These are phyloP conservation scores for Lochmaea crataegi DNA, from an alignment of 2,888 invertebrate genomes.

Conservation along the genomic window DNA sequence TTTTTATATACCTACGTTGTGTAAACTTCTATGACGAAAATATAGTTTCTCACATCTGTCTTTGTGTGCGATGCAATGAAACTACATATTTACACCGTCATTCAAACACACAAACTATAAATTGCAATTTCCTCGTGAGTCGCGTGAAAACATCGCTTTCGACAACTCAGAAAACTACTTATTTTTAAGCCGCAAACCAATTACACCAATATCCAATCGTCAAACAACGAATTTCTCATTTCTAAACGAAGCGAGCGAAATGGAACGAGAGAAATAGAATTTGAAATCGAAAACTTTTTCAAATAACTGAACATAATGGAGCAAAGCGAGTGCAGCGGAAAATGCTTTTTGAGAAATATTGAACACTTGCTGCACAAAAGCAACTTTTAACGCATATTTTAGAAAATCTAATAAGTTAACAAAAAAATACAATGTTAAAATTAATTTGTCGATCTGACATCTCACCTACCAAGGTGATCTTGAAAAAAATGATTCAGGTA, in stretches of 20 bases:
- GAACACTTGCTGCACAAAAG: background rate
- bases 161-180: slow-evolving; percentile 16
- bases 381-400: background rate
- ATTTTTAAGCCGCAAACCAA: slow-evolving; percentile 14
- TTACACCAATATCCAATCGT: slow-evolving; percentile 17
- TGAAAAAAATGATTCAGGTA: too few relatives aligned
- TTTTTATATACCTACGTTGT: too few relatives aligned
- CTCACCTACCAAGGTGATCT: too few relatives aligned
- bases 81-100: background rate
- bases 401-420: background rate
- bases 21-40: too few relatives aligned
- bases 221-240: slow-evolving; percentile 9
- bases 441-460: too few relatives aligned
- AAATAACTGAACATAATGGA: slow-evolving; percentile 2
- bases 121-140: slow-evolving; percentile 7
- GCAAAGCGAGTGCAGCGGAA: background rate
- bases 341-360: background rate
- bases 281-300: slow-evolving; percentile 12
- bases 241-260: background rate
- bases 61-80: too few relatives aligned
- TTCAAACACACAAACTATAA: slow-evolving; percentile 7
- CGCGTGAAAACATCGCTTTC: slow-evolving; percentile 10
- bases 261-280: slow-evolving; percentile 1
- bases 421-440: background rate
- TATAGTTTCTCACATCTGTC: background rate